These are phyloP conservation scores for Anguilla megastoma DNA, from an alignment of 2,797 vertebrate genomes.

Conservation along the genomic window DNA sequence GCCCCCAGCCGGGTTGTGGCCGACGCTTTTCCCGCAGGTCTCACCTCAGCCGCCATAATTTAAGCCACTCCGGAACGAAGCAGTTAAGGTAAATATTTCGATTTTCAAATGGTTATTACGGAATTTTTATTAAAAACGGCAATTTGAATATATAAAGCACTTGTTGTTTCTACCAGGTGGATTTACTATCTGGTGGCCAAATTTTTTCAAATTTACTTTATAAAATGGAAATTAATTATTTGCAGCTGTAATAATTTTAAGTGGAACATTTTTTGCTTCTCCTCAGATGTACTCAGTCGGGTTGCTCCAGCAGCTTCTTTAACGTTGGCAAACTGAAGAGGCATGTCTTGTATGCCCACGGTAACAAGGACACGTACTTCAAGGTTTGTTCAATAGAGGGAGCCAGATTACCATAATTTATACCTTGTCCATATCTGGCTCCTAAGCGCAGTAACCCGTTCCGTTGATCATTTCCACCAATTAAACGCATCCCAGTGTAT, in stretches of 20 bases:
- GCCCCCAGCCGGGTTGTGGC: constrained; percentile 55
- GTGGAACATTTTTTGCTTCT: neutral
- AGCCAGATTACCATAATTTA: constrained; percentile 20
- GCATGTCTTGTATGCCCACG: constrained; percentile 61
- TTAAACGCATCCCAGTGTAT: neutral
- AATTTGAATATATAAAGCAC: neutral
- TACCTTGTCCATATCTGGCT: neutral
- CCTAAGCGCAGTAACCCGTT: no score
- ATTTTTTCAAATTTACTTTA: no score
- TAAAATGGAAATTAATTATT: neutral
- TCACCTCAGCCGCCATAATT: constrained; percentile 66
- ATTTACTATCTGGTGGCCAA: no score
- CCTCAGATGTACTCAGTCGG: constrained; percentile 58
- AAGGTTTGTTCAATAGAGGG: constrained; percentile 66
- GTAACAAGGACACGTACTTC: constrained; percentile 58
- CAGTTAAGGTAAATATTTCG: constrained; percentile 53
- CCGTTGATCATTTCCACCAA: neutral
- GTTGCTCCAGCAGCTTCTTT: constrained; percentile 58
- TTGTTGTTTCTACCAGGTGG: neutral
- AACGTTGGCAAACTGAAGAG: constrained; percentile 53
- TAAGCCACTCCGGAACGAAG: constrained; percentile 57
- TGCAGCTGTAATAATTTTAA: neutral
- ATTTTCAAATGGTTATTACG: neutral
- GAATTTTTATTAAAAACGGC: neutral
- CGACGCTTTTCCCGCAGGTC: constrained; percentile 61